These are phyloP conservation scores for Sebastes miniatus DNA, from an alignment of 2,797 vertebrate genomes.

Conservation along the genomic window DNA sequence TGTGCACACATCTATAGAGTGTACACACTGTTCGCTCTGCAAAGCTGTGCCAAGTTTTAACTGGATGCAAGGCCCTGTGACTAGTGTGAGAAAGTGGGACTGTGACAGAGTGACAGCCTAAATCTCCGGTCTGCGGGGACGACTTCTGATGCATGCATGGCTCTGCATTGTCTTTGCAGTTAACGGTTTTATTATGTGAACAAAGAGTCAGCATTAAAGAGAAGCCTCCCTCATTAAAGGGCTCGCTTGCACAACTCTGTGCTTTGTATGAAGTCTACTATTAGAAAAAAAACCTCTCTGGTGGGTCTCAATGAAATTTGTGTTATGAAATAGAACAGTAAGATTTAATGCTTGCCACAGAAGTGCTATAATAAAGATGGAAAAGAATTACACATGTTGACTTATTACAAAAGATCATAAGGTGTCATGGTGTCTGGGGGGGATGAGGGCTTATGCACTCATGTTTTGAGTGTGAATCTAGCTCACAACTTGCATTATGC, in stretches of 20 bases:
- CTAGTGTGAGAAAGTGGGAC: conserved; percentile 64
- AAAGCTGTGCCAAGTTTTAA: conserved; percentile 55
- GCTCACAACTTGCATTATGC: background rate
- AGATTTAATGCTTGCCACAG: conserved; percentile 44
- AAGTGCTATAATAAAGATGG: conserved; percentile 34
- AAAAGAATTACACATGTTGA: conserved; percentile 36
- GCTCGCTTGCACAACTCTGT: conserved; percentile 54
- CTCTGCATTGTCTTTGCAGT: conserved; percentile 61
- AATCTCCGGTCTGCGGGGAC: conserved; percentile 59
- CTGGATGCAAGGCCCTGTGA: conserved; percentile 43
- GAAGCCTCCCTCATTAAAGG: conserved; percentile 60
- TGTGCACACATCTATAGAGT: background rate
- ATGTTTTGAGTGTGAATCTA: background rate
- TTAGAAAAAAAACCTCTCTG: conserved; percentile 31
- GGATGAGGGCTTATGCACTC: background rate
- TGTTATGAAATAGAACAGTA: conserved; percentile 44
- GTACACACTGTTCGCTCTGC: background rate
- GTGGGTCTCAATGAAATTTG: conserved; percentile 32
- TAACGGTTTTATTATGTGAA: conserved; percentile 70
- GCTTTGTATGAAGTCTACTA: conserved; percentile 46
- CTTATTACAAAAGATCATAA: conserved; percentile 24
- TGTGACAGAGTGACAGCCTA: conserved; percentile 59
- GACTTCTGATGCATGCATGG: conserved; percentile 51
- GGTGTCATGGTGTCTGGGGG: background rate
- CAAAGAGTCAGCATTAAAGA: conserved; percentile 64